phyloP scores from a whole-genome alignment of 2,888 invertebrate species.

The Luffia ferchaultella region DNA sequence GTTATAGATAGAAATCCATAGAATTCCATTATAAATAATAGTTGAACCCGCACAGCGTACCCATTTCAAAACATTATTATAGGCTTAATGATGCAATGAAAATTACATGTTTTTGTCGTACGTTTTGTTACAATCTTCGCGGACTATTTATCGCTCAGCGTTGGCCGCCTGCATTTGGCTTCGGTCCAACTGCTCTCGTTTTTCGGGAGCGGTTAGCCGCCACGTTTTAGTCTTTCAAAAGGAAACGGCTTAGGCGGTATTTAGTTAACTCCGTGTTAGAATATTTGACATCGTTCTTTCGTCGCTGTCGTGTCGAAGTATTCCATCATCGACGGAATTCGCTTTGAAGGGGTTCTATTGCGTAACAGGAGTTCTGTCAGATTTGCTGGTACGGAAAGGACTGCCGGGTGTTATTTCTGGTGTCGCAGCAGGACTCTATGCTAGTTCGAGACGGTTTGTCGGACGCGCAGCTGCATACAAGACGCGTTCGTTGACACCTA shows the following conservation, averaged over 20 bases:
- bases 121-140: slow-evolving; percentile 6
- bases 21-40: no score
- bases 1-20: no score
- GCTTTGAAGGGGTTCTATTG: slow-evolving; percentile 17
- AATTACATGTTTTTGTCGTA: slow-evolving; percentile 6
- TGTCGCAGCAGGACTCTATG: slow-evolving; percentile 15
- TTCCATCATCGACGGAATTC: slow-evolving; percentile 4
- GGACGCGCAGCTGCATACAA: slow-evolving; percentile 46
- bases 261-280: not conserved
- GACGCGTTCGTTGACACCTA: slow-evolving; percentile 53
- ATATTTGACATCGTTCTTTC: not conserved
- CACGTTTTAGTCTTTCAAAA: slow-evolving; percentile 32
- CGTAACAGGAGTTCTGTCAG: slow-evolving; percentile 36
- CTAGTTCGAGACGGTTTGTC: slow-evolving; percentile 40
- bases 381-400: slow-evolving; percentile 39
- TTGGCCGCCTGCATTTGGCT: slow-evolving; percentile 32
- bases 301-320: not conserved
- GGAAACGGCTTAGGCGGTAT: slow-evolving; percentile 5
- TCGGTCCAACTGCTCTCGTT: slow-evolving; percentile 37
- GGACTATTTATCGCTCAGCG: slow-evolving; percentile 9
- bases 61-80: no score
- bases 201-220: slow-evolving; percentile 32
- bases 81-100: not conserved
- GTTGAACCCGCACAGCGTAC: no score
- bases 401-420: slow-evolving; percentile 62